Evolutionary conservation across 2,888 invertebrate species (phyloP), one percentile per base, ranked within the genome.

Genomic region (Tetranychus truncatus): DNA sequence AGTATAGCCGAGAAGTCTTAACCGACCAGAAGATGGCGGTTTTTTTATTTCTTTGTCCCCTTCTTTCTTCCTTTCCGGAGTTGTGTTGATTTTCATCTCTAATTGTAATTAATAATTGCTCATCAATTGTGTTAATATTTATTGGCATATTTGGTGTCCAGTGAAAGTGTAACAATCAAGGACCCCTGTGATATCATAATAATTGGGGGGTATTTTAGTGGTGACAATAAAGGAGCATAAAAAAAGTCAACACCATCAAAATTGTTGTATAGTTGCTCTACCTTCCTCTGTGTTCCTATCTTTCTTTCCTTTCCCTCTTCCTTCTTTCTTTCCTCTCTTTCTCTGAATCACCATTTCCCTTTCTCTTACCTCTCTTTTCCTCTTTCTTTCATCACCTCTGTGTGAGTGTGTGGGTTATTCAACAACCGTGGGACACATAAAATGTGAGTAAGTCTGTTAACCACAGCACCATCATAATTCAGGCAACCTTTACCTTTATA

Each of bases 81-180:
- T 55, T 55, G 55, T 55, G 55, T 55, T 55, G 55, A 15, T 55
- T 15, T 55, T 55, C 55, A 55, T 55, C 55, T 55, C 15, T 15
- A 55, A 15, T 55, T 55, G 9, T 55, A 15, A 15, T 55, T 15
- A 55, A 15, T 55, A 55, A 55, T 55, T 55, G 55, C 15, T 55
- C 55, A 55, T 55, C 55, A 55, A 15, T 55, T 55, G 55, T 55
- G 55, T 15, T 15, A 55, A 55, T 55, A 55, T 55, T 55, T 55
- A 55, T 55, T 55, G 55, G 55, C 55, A 55, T 55, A 55, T 55
- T 55, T 55, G 55, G 55, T 55, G 55, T 55, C 55, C 55, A 55
- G 55, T 55, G 55, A 55, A 15, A 55, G 55, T 55, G 55, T 55
- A 55, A 55, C 55, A 55, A 9, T 15, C 15, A 9, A 55, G 55